phyloP scores from a whole-genome alignment of 64 coral and sea anemone species.

The Exaiptasia diaphana region DNA sequence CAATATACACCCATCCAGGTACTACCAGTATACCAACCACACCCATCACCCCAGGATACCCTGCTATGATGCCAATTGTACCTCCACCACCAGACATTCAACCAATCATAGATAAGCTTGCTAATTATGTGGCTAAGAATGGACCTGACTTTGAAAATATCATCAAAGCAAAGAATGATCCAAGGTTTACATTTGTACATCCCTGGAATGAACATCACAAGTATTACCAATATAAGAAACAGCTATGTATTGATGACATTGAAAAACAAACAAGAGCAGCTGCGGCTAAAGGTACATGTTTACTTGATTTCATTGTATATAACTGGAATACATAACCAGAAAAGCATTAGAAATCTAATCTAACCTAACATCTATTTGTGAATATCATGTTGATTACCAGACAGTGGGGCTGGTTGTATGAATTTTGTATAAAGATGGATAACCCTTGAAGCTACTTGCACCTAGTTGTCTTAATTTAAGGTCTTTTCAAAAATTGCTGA shows the following conservation, averaged over 20 bases:
- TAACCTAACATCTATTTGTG: too few relatives aligned
- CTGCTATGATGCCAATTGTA: slow-evolving; percentile 38
- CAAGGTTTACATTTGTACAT: slow-evolving; percentile 80
- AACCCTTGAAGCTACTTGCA: too few relatives aligned
- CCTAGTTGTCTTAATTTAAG: too few relatives aligned
- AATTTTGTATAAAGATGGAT: too few relatives aligned
- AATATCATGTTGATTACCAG: too few relatives aligned
- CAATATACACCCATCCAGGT: not conserved
- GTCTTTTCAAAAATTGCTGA: too few relatives aligned
- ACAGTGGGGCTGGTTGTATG: too few relatives aligned
- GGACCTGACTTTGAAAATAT: slow-evolving; percentile 88
- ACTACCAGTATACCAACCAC: not conserved
- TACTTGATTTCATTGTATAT: too few relatives aligned
- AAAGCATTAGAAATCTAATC: too few relatives aligned
- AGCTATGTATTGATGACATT: slow-evolving; percentile 30
- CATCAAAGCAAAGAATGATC: slow-evolving; percentile 85
- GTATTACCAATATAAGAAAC: slow-evolving; percentile 83
- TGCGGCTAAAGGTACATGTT: not conserved
- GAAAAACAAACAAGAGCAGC: slow-evolving; percentile 14
- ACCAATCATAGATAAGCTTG: slow-evolving; percentile 93
- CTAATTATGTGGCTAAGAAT: slow-evolving; percentile 91
- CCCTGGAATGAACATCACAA: slow-evolving; percentile 81
- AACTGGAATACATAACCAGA: too few relatives aligned
- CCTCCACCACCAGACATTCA: slow-evolving; percentile 96
- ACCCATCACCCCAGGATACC: not conserved